A percentile compares a stretch with the other conserved stretches of the same genome.
Evolutionary conservation across 2,888 invertebrate genomes (phyloP).

Genomic region (Drosophila anceps): DNA sequence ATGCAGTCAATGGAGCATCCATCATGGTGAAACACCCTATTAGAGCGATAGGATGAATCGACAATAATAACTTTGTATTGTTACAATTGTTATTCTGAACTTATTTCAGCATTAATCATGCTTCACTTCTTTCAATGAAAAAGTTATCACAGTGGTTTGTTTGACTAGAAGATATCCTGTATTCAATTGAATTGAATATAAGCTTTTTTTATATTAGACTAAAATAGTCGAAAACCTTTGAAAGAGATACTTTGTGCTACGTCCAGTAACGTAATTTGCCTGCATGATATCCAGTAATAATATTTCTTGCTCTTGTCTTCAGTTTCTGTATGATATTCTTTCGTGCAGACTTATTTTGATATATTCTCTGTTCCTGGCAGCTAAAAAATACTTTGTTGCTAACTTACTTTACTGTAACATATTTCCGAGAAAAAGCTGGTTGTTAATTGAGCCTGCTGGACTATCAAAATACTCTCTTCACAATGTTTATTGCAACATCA

Average conservation of each 20-base stretch:
- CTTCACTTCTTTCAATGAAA: background rate
- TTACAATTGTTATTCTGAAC: conserved; percentile 2
- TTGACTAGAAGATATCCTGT: background rate
- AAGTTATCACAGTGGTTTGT: background rate
- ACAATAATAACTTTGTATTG: conserved; percentile 4
- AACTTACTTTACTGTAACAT: no score
- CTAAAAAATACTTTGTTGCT: no score
- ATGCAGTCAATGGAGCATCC: conserved; percentile 36
- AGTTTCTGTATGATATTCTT: background rate
- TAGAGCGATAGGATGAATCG: conserved; percentile 10
- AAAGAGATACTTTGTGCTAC: no score
- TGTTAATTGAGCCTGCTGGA: no score
- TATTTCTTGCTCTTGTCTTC: background rate
- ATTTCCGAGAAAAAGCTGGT: no score
- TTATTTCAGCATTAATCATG: background rate
- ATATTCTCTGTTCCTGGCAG: background rate
- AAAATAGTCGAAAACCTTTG: no score
- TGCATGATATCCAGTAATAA: background rate
- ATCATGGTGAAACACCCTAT: conserved; percentile 21
- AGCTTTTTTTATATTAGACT: no score
- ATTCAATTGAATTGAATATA: background rate
- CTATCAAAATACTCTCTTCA: background rate
- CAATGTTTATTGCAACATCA: no score
- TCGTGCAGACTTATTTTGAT: background rate
- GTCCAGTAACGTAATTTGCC: background rate